Base-by-base conservation (phyloP, 2,797 vertebrate genomes). In the Kryptopterus vitreolus region DNA sequence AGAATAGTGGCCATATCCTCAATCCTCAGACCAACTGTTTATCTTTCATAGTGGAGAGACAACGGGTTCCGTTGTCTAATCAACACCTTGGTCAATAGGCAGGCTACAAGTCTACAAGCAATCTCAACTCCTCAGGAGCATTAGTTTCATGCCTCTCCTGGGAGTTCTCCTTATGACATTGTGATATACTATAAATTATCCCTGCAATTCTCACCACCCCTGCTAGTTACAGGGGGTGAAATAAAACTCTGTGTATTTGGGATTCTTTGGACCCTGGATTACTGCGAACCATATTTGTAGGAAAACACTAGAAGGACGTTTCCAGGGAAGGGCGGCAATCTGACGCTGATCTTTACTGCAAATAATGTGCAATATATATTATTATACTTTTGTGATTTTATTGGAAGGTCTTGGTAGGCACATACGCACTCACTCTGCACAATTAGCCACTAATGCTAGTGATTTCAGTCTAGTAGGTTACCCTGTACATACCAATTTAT, bases 171-270 rank as follows among this genome's bases (percentile, higher is more conserved):
- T 66, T 5, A n/a, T 43, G 63, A 69, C 22, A 24, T 43, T 43
- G 35, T 66, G 63, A 43, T 13, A 69, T 48, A 68, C 38, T 52
- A 9, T 52, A 70, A 9, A 20, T 31, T 70, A 70, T 70, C 46
- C 18, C 29, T 8, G 46, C 52, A 15, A 69, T 50, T 68, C 13
- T 48, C 16, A 69, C 43, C n/a, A 48, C 15, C 2, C 1, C 7
- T 69, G 66, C 24, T 9, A 70, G 68, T 50, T 52, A 70, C 22
- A 70, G 20, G 16, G 46, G 26, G 11, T 70, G 24, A 52, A 69
- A 50, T 29, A 69, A 26, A 50, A 18, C 13, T 18, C 13, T 48
- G 7, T 5, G 15, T 68, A 48, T 48, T n/a, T 26, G 20, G 10
- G 9, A 20, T 65, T 65, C 62, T 22, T 0, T 43, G 33, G 43